Percentiles rank a stretch among this genome's conserved stretches.
Evolutionary conservation across 2,797 vertebrate genomes (phyloP).

Genomic region (Florisuga fusca): DNA sequence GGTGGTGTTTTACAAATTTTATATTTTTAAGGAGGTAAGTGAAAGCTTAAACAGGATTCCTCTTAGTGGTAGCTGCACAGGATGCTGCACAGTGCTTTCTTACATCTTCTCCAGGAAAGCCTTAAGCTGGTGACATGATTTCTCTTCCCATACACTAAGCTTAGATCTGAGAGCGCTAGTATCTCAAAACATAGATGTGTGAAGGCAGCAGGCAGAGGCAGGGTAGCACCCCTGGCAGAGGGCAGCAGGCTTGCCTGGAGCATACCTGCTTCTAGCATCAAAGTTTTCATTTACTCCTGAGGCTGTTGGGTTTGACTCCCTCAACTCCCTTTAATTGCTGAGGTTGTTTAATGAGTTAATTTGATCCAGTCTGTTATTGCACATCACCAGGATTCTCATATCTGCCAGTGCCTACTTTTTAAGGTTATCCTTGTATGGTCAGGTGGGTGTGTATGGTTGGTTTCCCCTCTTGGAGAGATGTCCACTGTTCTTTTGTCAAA

Average conservation of each 20-base stretch:
- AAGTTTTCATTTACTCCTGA: background rate
- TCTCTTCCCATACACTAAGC: background rate
- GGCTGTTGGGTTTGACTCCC: background rate
- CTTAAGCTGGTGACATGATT: background rate
- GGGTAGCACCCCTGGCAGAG: fast-evolving
- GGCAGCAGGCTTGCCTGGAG: background rate
- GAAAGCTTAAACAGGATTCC: background rate
- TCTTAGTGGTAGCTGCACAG: background rate
- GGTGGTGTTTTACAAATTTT: background rate
- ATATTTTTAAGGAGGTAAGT: background rate
- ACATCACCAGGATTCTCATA: background rate
- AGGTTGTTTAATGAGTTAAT: background rate
- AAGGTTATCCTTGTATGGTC: background rate
- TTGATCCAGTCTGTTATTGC: background rate
- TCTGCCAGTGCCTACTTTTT: background rate
- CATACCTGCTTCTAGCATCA: background rate
- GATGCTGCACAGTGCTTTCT: background rate
- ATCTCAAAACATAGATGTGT: background rate
- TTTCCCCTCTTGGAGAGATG: background rate
- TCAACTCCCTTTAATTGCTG: background rate
- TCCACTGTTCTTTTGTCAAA: background rate
- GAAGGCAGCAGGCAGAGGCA: background rate
- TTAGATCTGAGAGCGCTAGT: background rate
- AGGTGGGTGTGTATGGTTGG: background rate
- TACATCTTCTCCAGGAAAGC: background rate